Percentiles rank a stretch among this genome's conserved stretches.
Evolutionary conservation across 2,113 vertebrate species (phyloP).

Genomic region (Turdus rufiventris): DNA sequence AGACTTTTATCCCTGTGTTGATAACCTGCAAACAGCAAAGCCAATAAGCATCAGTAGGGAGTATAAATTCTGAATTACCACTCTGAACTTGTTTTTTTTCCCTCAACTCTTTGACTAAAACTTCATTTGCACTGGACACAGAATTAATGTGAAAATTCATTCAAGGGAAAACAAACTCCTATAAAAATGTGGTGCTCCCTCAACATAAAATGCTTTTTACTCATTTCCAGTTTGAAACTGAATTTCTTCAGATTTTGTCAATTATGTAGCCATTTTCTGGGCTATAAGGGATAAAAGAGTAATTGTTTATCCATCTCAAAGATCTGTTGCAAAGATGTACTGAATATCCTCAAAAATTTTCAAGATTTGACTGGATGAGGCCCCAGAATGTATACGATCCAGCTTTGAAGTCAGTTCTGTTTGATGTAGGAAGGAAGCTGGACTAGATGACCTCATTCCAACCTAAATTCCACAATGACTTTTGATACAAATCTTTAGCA

Average conservation of each 20-base stretch:
- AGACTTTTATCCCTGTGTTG: slow-evolving; percentile 95
- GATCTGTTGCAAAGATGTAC: neutral
- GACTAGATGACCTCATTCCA: neutral
- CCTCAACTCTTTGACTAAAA: neutral
- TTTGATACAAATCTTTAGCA: neutral
- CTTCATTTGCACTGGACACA: neutral
- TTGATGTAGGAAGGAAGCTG: neutral
- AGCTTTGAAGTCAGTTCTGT: neutral
- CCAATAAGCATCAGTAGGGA: neutral
- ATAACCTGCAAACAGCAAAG: slow-evolving; percentile 81
- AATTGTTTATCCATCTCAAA: neutral
- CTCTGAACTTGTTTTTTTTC: neutral
- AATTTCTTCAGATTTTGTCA: neutral
- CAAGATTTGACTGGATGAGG: neutral
- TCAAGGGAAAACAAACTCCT: neutral
- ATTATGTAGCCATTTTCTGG: neutral
- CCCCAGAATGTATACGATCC: neutral
- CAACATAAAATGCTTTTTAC: neutral
- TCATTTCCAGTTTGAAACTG: neutral
- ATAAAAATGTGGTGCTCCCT: neutral
- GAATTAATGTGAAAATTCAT: neutral
- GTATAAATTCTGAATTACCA: neutral
- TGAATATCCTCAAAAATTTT: neutral
- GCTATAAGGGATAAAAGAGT: neutral
- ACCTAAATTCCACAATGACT: neutral